A percentile compares a stretch with the other conserved stretches of the same genome.
These are phyloP conservation scores for Carcharodon carcharias DNA, from an alignment of 2,797 vertebrate genomes.

Conservation along the genomic window DNA sequence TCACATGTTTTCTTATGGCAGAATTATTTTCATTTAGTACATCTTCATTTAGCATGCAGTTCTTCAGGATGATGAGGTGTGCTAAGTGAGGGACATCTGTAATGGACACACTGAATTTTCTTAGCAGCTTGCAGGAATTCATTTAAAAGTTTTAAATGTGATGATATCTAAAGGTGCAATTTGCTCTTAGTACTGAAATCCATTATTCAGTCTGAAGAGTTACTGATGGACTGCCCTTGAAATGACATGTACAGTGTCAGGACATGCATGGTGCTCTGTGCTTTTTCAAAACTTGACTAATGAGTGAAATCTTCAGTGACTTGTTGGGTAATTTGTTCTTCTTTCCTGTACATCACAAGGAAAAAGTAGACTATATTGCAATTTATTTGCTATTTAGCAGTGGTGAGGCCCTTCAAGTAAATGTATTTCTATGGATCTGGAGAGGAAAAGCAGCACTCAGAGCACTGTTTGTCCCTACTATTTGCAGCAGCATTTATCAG, in stretches of 20 bases:
- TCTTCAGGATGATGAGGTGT: too few species aligned
- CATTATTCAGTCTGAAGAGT: conserved; percentile 24
- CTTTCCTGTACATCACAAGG: not conserved
- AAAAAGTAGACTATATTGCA: not conserved
- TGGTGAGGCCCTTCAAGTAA: not conserved
- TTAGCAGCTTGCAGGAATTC: not conserved
- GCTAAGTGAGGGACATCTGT: too few species aligned
- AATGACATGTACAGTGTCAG: not conserved
- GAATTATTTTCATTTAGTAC: too few species aligned
- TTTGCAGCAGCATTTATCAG: not conserved
- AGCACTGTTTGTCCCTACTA: not conserved
- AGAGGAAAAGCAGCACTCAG: not conserved
- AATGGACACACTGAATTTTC: not conserved
- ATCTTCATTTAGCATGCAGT: too few species aligned
- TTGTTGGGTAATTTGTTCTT: not conserved
- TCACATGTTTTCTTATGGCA: too few species aligned
- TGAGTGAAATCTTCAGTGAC: conserved; percentile 29
- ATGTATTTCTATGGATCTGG: not conserved
- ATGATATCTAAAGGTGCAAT: not conserved
- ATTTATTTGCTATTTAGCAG: conserved; percentile 13
- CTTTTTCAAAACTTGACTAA: conserved; percentile 1
- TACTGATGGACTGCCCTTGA: conserved; percentile 16
- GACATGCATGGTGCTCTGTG: not conserved
- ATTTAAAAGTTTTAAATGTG: not conserved
- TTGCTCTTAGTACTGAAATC: not conserved